Evolutionary conservation across 2,888 invertebrate species (phyloP), one percentile per base, ranked within the genome.

Genomic region (Erynnis tages): DNA sequence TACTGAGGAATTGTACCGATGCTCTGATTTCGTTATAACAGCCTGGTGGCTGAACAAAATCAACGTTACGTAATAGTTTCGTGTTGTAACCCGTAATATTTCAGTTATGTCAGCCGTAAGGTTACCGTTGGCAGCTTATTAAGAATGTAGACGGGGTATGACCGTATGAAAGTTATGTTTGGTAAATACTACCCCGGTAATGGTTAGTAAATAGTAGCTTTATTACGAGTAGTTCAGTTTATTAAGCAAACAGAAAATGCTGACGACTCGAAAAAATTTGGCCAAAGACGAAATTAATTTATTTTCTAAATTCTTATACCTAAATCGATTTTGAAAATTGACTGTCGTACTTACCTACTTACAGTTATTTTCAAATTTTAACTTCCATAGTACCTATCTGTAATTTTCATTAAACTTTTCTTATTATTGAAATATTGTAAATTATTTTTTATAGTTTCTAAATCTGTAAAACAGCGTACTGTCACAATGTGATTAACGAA

Each of bases 11-110:
- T 54, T 55, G 56, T 48, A 54, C 44, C 30, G 53, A 56, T 23
- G 44, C 29, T 49, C 53, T 50, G 30, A 48, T 56, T 48, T 54
- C 54, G 46, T 48, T 53, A 41, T 41, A 27, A 35, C 41, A 25
- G 41, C 29, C 54, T 45, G 47, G 38, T 43, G 49, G 54, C 49
- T 40, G 44, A 54, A 53, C 48, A 50, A 54, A 53, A 49, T 47
- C 44, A 55, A 47, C 37, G 45, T 58, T 58, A 57, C 54, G 53
- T 49, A 61, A 61, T 48, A 54, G 46, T 48, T 41, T 54, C 44
- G 52, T 55, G 49, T 47, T 55, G 55, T 46, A 58, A 58, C 27
- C 45, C 27, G 54, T 44, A 52, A 52, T 54, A 55, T 48, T 50
- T 54, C 52, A 54, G 54, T 56, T 53, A 46, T 52, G 44, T 52